phyloP scores from a whole-genome alignment of 92 coral and sea anemone species.

The Actinernus sp. region DNA sequence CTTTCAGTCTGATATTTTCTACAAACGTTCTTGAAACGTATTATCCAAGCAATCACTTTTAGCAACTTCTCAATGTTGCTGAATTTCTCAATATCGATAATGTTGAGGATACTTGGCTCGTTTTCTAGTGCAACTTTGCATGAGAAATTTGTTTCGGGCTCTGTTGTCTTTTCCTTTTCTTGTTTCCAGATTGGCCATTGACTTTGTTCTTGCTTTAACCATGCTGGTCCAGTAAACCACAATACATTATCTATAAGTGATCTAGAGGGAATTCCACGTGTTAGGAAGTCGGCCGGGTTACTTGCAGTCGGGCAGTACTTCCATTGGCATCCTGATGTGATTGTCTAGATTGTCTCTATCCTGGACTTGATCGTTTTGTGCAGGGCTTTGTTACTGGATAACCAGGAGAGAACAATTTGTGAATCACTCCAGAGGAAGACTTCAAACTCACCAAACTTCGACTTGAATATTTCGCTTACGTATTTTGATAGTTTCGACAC shows the following conservation, averaged over 20 bases:
- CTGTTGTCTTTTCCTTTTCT: neutral
- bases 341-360: neutral
- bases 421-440: constrained; percentile 11
- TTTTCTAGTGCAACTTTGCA: neutral
- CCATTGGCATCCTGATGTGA: constrained; percentile 2
- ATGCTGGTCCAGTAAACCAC: neutral
- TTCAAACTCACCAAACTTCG: neutral
- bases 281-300: constrained; percentile 14
- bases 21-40: too few relatives aligned
- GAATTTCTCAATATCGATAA: constrained; percentile 12
- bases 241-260: neutral
- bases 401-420: constrained; percentile 6
- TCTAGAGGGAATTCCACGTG: constrained; percentile 8
- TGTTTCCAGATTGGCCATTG: too few relatives aligned
- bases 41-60: too few relatives aligned
- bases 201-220: neutral
- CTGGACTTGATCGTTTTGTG: too few relatives aligned
- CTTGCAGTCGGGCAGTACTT: constrained; percentile 6
- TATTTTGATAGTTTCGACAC: neutral
- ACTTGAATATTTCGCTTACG: neutral
- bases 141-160: constrained; percentile 4
- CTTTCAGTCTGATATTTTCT: neutral
- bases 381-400: constrained; percentile 1
- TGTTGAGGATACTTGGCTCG: neutral
- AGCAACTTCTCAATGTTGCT: constrained; percentile 11